These are phyloP conservation scores for Rhinella marina DNA, from an alignment of 2,797 vertebrate species.

Conservation along the genomic window DNA sequence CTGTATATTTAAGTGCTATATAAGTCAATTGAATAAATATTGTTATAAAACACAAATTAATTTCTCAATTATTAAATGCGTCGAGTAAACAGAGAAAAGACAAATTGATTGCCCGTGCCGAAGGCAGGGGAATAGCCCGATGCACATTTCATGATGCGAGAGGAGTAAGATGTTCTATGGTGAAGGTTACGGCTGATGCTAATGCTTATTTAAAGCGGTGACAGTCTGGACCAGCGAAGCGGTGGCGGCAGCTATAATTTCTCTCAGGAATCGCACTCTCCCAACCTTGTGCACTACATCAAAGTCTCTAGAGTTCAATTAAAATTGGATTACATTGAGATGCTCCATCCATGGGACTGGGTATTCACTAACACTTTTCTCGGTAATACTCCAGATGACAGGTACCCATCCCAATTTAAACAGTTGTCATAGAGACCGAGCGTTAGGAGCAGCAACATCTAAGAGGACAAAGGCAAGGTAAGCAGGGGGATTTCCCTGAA, in stretches of 20 bases:
- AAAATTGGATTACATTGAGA: slow-evolving; percentile 99
- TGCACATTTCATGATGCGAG: slow-evolving; percentile 65
- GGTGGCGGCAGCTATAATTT: slow-evolving; percentile 90
- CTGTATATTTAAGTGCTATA: too few relatives aligned
- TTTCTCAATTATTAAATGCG: neutral
- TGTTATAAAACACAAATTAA: neutral
- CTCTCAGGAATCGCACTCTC: slow-evolving; percentile 93
- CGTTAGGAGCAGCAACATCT: slow-evolving; percentile 76
- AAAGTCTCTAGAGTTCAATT: slow-evolving; percentile 99
- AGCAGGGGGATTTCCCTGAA: slow-evolving; percentile 74
- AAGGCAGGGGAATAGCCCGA: neutral
- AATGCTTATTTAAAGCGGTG: slow-evolving; percentile 93
- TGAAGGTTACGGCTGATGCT: slow-evolving; percentile 90
- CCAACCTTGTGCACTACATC: slow-evolving; percentile 91
- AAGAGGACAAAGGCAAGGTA: slow-evolving; percentile 82
- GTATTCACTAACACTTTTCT: slow-evolving; percentile 87
- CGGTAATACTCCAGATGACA: slow-evolving; percentile 92
- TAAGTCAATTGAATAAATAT: too few relatives aligned
- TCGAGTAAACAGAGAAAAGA: neutral
- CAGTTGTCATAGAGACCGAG: slow-evolving; percentile 94
- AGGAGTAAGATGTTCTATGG: slow-evolving; percentile 83
- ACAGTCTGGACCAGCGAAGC: slow-evolving; percentile 86
- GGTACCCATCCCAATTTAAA: slow-evolving; percentile 93
- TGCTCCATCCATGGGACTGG: slow-evolving; percentile 83
- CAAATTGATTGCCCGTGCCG: neutral